Conservation (phyloP, 2,888 invertebrate genomes). For the Lymantria dispar region DNA sequence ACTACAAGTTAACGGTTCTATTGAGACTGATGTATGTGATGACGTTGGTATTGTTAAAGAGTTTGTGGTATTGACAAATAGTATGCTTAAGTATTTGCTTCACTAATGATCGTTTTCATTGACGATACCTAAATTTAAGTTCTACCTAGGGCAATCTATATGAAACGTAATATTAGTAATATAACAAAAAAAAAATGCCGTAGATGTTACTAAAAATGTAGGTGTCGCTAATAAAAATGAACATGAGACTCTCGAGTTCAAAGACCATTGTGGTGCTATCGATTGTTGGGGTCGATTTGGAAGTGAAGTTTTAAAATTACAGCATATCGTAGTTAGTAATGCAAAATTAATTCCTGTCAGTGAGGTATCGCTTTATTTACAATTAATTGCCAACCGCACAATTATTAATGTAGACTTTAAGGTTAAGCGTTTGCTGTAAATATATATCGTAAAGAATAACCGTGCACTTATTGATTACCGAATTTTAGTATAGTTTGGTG, state of each 20-base stretch:
- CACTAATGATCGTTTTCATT: too few species aligned
- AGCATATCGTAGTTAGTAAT: conserved; percentile 61
- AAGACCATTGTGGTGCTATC: conserved; percentile 37
- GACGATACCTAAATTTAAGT: too few species aligned
- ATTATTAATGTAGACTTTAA: conserved; percentile 47
- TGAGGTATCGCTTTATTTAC: conserved; percentile 62
- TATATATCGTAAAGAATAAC: conserved; percentile 29
- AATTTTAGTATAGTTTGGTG: conserved; percentile 21
- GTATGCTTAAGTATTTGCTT: conserved; percentile 43
- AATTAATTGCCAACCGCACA: conserved; percentile 66
- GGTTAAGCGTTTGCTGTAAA: conserved; percentile 39
- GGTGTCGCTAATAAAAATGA: too few species aligned
- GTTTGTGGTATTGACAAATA: conserved; percentile 39
- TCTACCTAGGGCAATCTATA: too few species aligned
- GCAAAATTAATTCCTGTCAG: conserved; percentile 50
- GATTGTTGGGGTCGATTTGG: conserved; percentile 39
- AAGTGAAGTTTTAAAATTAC: conserved; percentile 47
- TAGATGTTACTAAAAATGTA: too few species aligned
- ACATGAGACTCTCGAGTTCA: conserved; percentile 33
- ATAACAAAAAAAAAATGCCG: too few species aligned
- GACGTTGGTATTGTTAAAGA: conserved; percentile 49
- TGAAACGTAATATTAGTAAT: too few species aligned
- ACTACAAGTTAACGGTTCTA: conserved; percentile 49
- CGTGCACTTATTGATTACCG: conserved; percentile 23
- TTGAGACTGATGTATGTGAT: conserved; percentile 79